These are phyloP conservation scores for Pomatostomus ruficeps DNA, from an alignment of 2,113 vertebrate genomes.

Conservation along the genomic window DNA sequence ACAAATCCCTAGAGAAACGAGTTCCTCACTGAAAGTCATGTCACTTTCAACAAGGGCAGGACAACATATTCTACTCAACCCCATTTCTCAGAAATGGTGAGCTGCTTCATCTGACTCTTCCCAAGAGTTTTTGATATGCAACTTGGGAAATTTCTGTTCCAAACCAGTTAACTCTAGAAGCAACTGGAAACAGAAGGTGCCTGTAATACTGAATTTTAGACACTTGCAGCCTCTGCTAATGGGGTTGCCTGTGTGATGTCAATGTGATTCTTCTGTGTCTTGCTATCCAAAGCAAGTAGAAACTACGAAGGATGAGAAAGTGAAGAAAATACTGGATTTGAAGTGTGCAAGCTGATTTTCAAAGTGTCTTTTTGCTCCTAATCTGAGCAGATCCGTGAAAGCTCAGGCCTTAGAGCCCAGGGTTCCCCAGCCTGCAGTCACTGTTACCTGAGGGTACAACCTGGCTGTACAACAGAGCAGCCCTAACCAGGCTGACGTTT, in stretches of 20 bases:
- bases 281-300: background rate
- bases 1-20: accelerated
- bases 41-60: background rate
- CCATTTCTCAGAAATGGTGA: background rate
- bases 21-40: background rate
- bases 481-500: background rate
- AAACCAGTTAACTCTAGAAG: background rate
- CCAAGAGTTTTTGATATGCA: background rate
- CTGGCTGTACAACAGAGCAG: background rate
- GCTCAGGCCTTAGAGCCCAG: background rate
- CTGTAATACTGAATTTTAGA: background rate
- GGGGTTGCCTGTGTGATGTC: accelerated
- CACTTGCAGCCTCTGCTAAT: background rate
- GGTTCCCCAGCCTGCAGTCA: background rate
- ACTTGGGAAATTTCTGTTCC: background rate
- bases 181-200: background rate
- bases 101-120: background rate
- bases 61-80: background rate
- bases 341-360: background rate
- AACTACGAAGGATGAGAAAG: background rate
- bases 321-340: background rate
- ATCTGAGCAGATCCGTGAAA: background rate
- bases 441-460: background rate
- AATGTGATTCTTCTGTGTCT: background rate
- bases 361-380: background rate